phyloP scores from a whole-genome alignment of 2,797 vertebrate genomes.

The Prionace glauca region DNA sequence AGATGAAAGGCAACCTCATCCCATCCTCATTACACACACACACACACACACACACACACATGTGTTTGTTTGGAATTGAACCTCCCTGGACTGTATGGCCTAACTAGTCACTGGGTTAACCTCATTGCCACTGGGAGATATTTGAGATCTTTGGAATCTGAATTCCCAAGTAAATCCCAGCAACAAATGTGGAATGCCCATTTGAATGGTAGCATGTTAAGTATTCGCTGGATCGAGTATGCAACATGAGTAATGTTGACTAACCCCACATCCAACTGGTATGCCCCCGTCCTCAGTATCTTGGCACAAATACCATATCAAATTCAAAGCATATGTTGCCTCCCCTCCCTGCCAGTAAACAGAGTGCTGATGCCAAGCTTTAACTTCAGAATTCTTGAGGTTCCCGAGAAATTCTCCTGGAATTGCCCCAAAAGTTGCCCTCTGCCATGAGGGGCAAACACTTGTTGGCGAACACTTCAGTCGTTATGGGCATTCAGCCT shows the following conservation, averaged over 20 bases:
- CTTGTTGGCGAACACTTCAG: no score
- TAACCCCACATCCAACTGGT: background rate
- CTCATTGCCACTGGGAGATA: background rate
- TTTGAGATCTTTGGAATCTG: background rate
- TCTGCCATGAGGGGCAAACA: background rate
- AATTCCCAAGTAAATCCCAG: background rate
- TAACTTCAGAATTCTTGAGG: background rate
- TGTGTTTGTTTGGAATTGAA: no score
- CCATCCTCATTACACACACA: no score
- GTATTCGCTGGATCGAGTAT: background rate
- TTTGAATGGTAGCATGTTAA: background rate
- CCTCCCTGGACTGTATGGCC: no score
- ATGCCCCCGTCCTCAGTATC: background rate
- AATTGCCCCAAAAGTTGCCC: background rate
- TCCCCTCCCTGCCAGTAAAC: background rate
- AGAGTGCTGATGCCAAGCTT: background rate
- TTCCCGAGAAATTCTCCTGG: background rate
- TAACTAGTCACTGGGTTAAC: background rate
- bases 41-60: no score
- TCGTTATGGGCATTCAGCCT: no score
- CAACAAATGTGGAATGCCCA: background rate
- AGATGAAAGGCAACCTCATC: no score
- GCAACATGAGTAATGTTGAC: background rate
- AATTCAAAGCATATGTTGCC: background rate
- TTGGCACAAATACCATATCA: background rate